Evolutionary conservation across 1,140 invertebrate genomes (phyloP), one percentile per base, ranked within the genome.

Genomic region (Brachionus rotundiformis): DNA sequence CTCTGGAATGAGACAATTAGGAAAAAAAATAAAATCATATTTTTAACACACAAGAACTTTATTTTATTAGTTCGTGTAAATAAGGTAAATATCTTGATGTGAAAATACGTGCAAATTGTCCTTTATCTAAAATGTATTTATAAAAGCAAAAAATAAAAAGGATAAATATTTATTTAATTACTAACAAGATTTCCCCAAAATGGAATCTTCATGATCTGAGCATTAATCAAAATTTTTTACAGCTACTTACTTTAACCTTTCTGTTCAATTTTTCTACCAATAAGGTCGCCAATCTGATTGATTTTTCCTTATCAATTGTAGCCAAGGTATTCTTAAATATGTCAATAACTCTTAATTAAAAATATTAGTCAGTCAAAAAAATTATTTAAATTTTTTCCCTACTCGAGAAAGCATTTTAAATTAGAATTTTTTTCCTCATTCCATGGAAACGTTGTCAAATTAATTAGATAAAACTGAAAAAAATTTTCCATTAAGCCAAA

Each of bases 321-420:
- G 11, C 27, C 4, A 63, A 23, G 3, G 8, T 31, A 27, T 1
- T 13, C n/a, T 63, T 63, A 23, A 29, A 63, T 33, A 13, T 27
- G 29, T 63, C 61, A 13, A 63, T 29, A 29, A 33, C 61, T 33
- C 61, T 63, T n/a, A 63, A n/a, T 27, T 63, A n/a, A 63, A 63
- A 16, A 13, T 63, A n/a, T 63, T 29, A 63, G 13, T 63, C 29
- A n/a, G n/a, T 27, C 11, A 29, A 13, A 13, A 63, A 63, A 63
- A 16, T 33, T 63, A 13, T 10, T 1, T n/a, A 13, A 31, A 31
- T 23, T 29, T 0, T 63, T 27, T 63, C 29, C 8, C n/a, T 36
- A 68, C 63, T 68, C 16, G 36, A 68, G 13, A 73, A 73, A 73
- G 13, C 25, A 11, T 2, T 6, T 44, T 31, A 41, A 73, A 73